phyloP scores from a whole-genome alignment of 2,797 vertebrate genomes.

The Clamator glandarius region DNA sequence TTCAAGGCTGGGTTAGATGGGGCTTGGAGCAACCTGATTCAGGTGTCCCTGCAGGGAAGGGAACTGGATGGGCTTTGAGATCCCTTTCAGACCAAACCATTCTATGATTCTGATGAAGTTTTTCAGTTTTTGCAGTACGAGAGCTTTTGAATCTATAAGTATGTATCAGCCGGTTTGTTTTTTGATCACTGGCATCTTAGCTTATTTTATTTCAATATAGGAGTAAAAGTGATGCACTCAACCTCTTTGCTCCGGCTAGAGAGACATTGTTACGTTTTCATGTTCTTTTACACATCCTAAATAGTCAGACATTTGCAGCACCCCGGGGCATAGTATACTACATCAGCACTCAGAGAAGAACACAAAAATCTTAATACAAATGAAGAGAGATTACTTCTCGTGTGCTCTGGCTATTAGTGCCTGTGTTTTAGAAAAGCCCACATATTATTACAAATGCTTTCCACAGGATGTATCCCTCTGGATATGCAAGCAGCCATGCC shows the following conservation, averaged over 20 bases:
- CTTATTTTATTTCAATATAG: not conserved
- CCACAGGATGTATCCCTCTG: not conserved
- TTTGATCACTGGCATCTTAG: not conserved
- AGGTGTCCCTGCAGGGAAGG: too few relatives aligned
- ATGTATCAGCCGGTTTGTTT: not conserved
- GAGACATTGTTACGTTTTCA: not conserved
- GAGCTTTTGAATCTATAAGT: not conserved
- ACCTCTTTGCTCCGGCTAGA: not conserved
- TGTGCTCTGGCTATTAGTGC: not conserved
- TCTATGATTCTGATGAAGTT: too few relatives aligned
- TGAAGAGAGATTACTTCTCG: not conserved
- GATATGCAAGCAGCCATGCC: not conserved
- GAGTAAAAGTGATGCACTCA: not conserved
- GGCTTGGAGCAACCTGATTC: too few relatives aligned
- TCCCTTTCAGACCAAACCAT: too few relatives aligned
- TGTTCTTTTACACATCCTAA: not conserved
- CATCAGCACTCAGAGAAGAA: not conserved
- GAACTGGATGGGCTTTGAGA: too few relatives aligned
- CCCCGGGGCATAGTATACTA: not conserved
- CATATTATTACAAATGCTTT: not conserved
- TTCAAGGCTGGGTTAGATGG: too few relatives aligned
- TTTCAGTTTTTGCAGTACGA: not conserved
- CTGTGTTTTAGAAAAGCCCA: not conserved
- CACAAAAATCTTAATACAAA: not conserved
- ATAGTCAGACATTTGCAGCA: constrained; percentile 8